Percentiles rank a stretch among this genome's conserved stretches.
phyloP scores from a whole-genome alignment of 2,797 vertebrate species.

The Poecilia gillii region DNA sequence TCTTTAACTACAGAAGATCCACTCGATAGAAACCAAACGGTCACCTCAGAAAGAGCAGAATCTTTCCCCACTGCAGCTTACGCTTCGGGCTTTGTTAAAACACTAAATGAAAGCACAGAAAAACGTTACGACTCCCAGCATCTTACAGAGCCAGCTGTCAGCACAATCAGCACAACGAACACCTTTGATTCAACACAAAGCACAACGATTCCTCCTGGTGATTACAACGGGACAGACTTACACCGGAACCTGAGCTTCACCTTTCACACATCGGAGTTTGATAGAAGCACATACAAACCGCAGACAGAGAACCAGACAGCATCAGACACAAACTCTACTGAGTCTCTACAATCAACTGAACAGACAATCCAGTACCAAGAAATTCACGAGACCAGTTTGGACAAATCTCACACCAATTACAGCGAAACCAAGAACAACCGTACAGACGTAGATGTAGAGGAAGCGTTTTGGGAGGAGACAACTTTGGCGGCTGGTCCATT shows the following conservation, averaged over 20 bases:
- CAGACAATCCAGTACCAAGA: conserved; percentile 53
- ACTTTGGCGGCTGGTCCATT: conserved; percentile 28
- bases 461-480: conserved; percentile 32
- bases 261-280: conserved; percentile 24
- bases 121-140: conserved; percentile 30
- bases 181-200: conserved; percentile 29
- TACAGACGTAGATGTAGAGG: conserved; percentile 25
- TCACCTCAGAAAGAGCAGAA: conserved; percentile 41
- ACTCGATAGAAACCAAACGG: conserved; percentile 32
- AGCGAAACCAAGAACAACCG: conserved; percentile 25
- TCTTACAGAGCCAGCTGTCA: conserved; percentile 26
- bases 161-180: conserved; percentile 32
- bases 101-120: conserved; percentile 49
- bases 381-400: conserved; percentile 46
- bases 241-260: conserved; percentile 40
- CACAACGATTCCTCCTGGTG: conserved; percentile 15
- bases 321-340: conserved; percentile 39
- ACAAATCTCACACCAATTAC: conserved; percentile 32
- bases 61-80: conserved; percentile 31
- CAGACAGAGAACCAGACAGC: conserved; percentile 57
- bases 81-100: conserved; percentile 22
- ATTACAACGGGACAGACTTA: conserved; percentile 60
- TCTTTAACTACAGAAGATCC: conserved; percentile 41
- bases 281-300: conserved; percentile 43
- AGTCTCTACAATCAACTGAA: conserved; percentile 30